Percentiles rank a stretch among this genome's conserved stretches.
Evolutionary conservation across 1,140 invertebrate species (phyloP).

Genomic region (Lepidotrigona ventralis): DNA sequence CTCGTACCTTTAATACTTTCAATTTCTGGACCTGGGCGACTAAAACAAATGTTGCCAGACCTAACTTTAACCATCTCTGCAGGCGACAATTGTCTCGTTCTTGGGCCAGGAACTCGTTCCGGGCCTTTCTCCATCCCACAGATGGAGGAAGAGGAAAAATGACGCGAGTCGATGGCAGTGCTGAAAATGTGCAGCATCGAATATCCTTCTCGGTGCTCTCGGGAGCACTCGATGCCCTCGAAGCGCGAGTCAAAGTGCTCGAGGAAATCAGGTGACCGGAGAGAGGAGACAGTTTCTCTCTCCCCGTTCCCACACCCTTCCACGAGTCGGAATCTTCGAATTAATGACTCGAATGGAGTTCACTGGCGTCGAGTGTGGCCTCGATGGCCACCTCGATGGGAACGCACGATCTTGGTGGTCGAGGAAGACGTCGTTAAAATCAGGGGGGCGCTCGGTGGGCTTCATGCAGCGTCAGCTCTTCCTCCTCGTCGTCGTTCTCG

Average conservation of each 20-base stretch:
- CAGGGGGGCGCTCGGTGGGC: no score
- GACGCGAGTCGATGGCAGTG: background rate
- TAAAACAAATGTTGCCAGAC: no score
- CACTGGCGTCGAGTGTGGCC: background rate
- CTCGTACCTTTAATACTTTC: no score
- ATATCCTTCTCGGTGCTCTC: conserved; percentile 7
- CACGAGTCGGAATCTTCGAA: conserved; percentile 68
- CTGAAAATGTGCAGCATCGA: conserved; percentile 38
- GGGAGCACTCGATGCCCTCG: conserved; percentile 25
- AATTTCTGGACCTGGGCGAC: no score
- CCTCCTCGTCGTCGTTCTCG: conserved; percentile 11
- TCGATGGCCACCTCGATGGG: background rate
- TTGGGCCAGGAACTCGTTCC: no score
- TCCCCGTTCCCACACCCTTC: conserved; percentile 52
- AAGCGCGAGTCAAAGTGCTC: conserved; percentile 33
- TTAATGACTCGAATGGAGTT: conserved; percentile 69
- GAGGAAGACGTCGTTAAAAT: conserved; percentile 2
- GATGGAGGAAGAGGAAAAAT: background rate
- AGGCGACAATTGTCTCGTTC: no score
- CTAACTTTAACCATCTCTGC: no score
- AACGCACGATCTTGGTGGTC: background rate
- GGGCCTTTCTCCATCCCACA: no score
- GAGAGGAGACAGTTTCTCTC: conserved; percentile 33
- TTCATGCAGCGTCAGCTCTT: conserved; percentile 41
- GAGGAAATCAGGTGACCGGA: conserved; percentile 31